Base-by-base conservation (phyloP, 2,888 invertebrate genomes). In the Podotricha telesiphe region DNA sequence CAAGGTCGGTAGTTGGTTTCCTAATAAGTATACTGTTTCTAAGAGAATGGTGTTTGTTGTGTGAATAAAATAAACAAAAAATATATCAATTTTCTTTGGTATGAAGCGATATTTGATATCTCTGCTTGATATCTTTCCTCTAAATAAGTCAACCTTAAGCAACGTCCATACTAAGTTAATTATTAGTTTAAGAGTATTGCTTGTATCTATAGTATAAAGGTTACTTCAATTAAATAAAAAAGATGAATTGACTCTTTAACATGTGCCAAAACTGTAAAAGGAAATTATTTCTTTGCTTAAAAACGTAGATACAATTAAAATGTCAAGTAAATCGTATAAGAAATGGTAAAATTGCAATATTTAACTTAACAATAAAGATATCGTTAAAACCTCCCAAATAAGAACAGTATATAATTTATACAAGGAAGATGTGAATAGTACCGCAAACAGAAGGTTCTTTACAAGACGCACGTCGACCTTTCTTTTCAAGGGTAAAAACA, bases 401-500 rank as follows among this genome's bases (percentile, higher is more conserved):
- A 53, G 1, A 28, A 17, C n/a, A 34, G 17, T 53, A 6, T 17
- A 7, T 6, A 34, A 55, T 34, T 34, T 37, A 55, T 13, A 55
- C 11, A 17, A 55, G 55, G 55, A 55, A 37, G 34, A 55, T 37
- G 55, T 55, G 13, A 37, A 55, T 6, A 37, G 17, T 55, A 37
- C 0, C 4, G 55, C 7, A 28, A 22, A 3, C 45, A 17, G 22
- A 45, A 59, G 17, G 45, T 45, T 45, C 28, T 4, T n/a, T 17
- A 5, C n/a, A 22, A 22, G 40, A n/a, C 42, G 42, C 20, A 11
- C 45, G 45, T 45, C 22, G 22, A 45, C 59, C 59, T 59, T 59
- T 59, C 59, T 59, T 59, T 59, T 59, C 59, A 59, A 59, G 22
- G 59, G 10, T 17, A 59, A 59, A 59, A 22, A 28, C 28, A 45